Evolutionary conservation across 2,888 invertebrate genomes (phyloP).

Genomic region (Rhyacophila evoluta): DNA sequence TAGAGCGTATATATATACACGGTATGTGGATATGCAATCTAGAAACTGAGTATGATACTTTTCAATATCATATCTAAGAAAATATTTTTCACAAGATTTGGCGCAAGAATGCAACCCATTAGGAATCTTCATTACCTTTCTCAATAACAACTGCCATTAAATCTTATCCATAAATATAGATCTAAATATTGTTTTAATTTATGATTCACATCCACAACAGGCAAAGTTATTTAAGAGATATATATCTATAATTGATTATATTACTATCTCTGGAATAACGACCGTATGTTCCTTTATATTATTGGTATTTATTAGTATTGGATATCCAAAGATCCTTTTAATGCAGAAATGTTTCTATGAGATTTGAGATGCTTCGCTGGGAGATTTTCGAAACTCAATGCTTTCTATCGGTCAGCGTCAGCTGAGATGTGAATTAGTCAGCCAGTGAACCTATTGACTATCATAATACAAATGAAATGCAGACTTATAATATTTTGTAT

Average conservation of each 20-base stretch:
- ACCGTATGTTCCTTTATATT: too few relatives aligned
- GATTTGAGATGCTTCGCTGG: constrained; percentile 39
- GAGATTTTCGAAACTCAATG: constrained; percentile 31
- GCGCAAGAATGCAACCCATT: too few relatives aligned
- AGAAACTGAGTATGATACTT: too few relatives aligned
- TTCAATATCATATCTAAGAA: too few relatives aligned
- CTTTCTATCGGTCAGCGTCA: constrained; percentile 32
- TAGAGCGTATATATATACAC: too few relatives aligned
- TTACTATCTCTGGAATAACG: not conserved
- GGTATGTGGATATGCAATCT: too few relatives aligned
- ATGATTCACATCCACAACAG: too few relatives aligned
- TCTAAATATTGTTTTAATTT: not conserved
- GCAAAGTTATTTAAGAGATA: not conserved
- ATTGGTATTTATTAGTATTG: constrained; percentile 16
- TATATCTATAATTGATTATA: too few relatives aligned
- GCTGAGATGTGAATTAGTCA: not conserved
- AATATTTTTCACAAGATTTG: too few relatives aligned
- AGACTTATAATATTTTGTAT: not conserved
- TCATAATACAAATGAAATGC: not conserved
- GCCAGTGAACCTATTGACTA: not conserved
- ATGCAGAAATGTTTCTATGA: constrained; percentile 35
- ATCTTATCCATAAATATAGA: too few relatives aligned
- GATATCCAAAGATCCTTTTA: constrained; percentile 2
- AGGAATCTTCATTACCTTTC: too few relatives aligned
- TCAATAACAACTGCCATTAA: too few relatives aligned